These are phyloP conservation scores for Aplysina aerophoba DNA, from an alignment of 37 sponge, comb jelly and placozoan species.

Conservation along the genomic window DNA sequence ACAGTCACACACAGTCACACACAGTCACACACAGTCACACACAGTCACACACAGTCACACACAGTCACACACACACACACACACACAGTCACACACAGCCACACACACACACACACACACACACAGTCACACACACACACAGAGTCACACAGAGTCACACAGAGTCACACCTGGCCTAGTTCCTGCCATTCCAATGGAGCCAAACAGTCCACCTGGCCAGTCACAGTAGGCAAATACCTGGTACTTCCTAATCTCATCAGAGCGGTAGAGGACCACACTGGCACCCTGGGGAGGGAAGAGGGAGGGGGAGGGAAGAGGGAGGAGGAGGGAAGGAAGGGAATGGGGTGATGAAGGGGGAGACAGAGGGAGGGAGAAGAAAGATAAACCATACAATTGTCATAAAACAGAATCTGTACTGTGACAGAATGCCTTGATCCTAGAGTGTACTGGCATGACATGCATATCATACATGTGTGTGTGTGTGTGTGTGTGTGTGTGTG, in stretches of 20 bases:
- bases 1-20: not conserved
- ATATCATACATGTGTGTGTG: not conserved
- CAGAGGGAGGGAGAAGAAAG: not conserved
- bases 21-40: too few relatives aligned
- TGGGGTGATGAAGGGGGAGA: not conserved
- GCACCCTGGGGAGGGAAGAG: constrained; percentile 50
- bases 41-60: too few relatives aligned
- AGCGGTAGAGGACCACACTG: constrained; percentile 81
- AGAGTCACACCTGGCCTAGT: constrained; percentile 69
- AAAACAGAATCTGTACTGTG: too few relatives aligned
- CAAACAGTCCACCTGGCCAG: constrained; percentile 93
- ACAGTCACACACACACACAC: not conserved
- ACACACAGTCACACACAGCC: not conserved
- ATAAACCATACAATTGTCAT: constrained; percentile 62
- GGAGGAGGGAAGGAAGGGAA: not conserved
- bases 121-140: not conserved
- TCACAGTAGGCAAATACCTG: constrained; percentile 82
- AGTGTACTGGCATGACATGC: too few relatives aligned
- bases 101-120: not conserved
- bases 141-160: not conserved
- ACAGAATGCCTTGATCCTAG: too few relatives aligned
- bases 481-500: too few relatives aligned
- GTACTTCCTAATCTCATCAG: constrained; percentile 53
- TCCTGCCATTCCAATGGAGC: constrained; percentile 84
- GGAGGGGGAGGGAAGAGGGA: not conserved